Conservation (phyloP, 2,797 vertebrate species). For the Numenius phaeopus region DNA sequence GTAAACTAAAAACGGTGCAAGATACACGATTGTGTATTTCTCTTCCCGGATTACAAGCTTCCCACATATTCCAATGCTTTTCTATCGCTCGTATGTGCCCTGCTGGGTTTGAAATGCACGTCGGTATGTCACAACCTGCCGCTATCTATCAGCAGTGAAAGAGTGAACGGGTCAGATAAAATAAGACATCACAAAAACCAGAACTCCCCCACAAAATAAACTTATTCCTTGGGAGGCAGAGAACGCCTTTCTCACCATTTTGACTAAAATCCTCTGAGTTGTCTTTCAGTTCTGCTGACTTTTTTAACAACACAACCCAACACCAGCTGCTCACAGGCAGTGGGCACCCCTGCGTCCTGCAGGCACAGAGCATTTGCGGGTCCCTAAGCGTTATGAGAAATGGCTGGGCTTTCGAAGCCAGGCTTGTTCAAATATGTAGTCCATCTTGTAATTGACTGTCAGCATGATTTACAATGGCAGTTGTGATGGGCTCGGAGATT, state of each 20-base stretch:
- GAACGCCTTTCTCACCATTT: not conserved
- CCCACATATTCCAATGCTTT: rapidly evolving
- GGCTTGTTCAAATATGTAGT: conserved; percentile 31
- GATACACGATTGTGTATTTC: not conserved
- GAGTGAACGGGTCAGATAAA: not conserved
- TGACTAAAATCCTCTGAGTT: not conserved
- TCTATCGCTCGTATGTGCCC: not conserved
- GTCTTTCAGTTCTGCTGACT: not conserved
- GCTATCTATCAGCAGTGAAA: not conserved
- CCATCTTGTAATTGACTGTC: conserved; percentile 63
- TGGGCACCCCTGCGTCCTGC: not conserved
- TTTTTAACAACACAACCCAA: not conserved
- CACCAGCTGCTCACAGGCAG: not conserved
- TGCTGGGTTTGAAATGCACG: not conserved
- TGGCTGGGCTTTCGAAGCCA: conserved; percentile 9
- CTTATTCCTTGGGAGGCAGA: not conserved
- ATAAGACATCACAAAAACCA: not conserved
- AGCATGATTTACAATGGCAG: conserved; percentile 62
- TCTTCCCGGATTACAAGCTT: not conserved
- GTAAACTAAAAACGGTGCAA: not conserved
- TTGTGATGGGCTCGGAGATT: conserved; percentile 61
- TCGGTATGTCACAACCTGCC: not conserved
- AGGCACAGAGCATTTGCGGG: not conserved
- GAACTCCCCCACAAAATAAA: not conserved
- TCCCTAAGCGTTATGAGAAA: conserved; percentile 28